Percentiles rank a stretch among this genome's conserved stretches.
These are phyloP conservation scores for Eira barbara DNA, from an alignment of 2,113 vertebrate genomes.

Conservation along the genomic window DNA sequence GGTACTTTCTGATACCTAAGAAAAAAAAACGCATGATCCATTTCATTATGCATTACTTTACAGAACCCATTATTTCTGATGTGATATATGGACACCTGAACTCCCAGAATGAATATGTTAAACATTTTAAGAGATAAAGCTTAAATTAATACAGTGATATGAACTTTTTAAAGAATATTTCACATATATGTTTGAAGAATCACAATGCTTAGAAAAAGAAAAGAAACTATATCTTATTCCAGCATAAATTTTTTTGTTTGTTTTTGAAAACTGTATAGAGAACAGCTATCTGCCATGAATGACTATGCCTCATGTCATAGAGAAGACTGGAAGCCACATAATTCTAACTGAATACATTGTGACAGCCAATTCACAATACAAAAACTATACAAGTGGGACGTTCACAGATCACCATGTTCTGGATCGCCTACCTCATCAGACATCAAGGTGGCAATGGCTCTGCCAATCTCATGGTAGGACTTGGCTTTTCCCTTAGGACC, in stretches of 20 bases:
- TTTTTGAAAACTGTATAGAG: neutral
- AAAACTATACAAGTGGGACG: neutral
- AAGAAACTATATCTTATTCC: neutral
- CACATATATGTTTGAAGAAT: neutral
- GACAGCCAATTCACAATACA: neutral
- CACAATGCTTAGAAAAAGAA: neutral
- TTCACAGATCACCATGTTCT: neutral
- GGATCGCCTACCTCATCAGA: slow-evolving; percentile 92
- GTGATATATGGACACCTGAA: neutral
- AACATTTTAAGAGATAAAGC: neutral
- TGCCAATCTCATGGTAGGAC: slow-evolving; percentile 98
- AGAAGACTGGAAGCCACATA: neutral
- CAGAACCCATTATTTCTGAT: neutral
- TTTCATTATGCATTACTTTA: neutral
- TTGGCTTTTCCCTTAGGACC: slow-evolving; percentile 99
- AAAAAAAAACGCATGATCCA: neutral
- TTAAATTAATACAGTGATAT: neutral
- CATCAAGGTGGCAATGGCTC: slow-evolving; percentile 98
- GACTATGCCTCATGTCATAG: neutral
- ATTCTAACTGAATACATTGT: neutral
- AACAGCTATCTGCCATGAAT: neutral
- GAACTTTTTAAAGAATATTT: slow-evolving; percentile 17
- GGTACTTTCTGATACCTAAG: neutral
- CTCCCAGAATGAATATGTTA: neutral
- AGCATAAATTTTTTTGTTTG: neutral